A percentile compares a stretch with the other conserved stretches of the same genome.
phyloP scores from a whole-genome alignment of 2,113 vertebrate species.

The Calonectris borealis region DNA sequence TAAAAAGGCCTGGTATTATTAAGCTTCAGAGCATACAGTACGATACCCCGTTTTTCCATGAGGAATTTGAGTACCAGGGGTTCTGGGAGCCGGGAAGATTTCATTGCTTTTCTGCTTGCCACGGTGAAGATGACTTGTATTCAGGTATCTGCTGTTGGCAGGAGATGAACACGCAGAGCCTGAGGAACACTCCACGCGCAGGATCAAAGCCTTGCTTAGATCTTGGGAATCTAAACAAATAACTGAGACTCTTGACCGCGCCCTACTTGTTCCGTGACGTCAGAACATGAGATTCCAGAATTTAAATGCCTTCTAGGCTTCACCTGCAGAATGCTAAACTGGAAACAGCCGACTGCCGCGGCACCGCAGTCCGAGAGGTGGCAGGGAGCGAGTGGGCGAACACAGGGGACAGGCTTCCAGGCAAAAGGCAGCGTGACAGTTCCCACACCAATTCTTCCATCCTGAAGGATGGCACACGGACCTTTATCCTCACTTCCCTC shows the following conservation, averaged over 20 bases:
- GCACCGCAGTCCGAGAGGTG: neutral
- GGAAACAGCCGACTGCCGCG: neutral
- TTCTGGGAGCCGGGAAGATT: neutral
- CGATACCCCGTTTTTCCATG: neutral
- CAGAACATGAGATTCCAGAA: neutral
- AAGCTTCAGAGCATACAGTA: neutral
- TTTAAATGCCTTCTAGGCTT: neutral
- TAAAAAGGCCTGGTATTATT: neutral
- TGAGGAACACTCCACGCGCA: neutral
- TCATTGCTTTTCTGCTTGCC: neutral
- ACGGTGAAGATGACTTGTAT: neutral
- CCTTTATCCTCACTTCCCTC: too few species aligned
- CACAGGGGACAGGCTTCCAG: neutral
- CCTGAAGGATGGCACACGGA: neutral
- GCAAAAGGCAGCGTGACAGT: neutral
- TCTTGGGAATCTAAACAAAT: neutral
- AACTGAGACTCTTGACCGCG: neutral
- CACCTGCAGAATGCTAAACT: neutral
- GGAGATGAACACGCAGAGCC: neutral
- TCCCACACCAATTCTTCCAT: neutral
- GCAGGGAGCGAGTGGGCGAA: neutral
- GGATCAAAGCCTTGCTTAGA: neutral
- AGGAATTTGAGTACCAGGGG: neutral
- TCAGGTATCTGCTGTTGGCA: neutral
- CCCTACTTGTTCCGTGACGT: neutral